Conservation (phyloP, 2,797 vertebrate genomes). For the Borostomias antarcticus region DNA sequence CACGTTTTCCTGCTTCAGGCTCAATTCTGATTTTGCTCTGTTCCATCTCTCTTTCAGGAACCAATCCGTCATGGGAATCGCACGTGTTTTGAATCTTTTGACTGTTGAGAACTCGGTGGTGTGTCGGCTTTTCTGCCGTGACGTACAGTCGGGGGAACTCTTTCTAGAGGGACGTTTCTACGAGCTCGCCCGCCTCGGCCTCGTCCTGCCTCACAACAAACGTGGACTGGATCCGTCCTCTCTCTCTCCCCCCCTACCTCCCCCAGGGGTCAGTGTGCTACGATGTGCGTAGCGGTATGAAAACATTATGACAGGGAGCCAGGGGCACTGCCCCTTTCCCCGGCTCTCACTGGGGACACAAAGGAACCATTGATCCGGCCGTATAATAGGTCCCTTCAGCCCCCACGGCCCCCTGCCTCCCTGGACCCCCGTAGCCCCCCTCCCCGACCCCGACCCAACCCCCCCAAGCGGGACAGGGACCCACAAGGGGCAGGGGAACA, state of each 20-base stretch:
- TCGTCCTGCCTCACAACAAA: background rate
- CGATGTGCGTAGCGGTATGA: constrained; percentile 8
- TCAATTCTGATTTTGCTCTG: no score
- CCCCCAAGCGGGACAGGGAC: constrained; percentile 35
- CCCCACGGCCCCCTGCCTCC: constrained; percentile 31
- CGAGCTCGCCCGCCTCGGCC: no score
- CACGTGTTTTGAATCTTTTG: constrained; percentile 43
- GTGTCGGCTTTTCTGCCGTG: no score
- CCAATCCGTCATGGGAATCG: no score
- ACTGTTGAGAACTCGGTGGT: constrained; percentile 22
- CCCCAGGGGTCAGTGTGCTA: constrained; percentile 1
- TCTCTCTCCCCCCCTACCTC: background rate
- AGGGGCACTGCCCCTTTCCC: constrained; percentile 45
- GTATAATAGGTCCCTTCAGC: constrained; percentile 77
- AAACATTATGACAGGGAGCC: constrained; percentile 69
- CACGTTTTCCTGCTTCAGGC: no score
- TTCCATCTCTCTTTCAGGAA: no score
- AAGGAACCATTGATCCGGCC: constrained; percentile 70
- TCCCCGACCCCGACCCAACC: constrained; percentile 32
- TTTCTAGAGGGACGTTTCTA: no score
- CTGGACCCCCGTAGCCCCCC: background rate
- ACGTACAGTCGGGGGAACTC: no score
- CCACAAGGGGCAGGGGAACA: constrained; percentile 12
- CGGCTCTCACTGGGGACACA: constrained; percentile 57
- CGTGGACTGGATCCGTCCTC: background rate